These are phyloP conservation scores for Montipora foliosa DNA, from an alignment of 64 coral and sea anemone genomes.

Conservation along the genomic window DNA sequence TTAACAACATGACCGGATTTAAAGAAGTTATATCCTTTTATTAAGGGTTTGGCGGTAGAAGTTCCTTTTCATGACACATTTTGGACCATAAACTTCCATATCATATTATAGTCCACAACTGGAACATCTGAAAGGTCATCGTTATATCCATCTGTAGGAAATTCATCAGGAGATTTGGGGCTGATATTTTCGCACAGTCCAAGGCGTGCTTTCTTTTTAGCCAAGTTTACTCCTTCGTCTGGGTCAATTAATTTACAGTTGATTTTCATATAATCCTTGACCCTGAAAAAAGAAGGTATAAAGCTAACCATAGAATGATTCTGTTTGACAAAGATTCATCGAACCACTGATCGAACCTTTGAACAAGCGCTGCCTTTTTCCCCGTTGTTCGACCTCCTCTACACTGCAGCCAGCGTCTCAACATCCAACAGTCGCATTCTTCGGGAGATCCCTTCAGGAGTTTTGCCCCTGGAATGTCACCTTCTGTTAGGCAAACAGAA, in stretches of 20 bases:
- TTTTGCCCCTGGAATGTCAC: constrained; percentile 18
- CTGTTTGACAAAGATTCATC: too few relatives aligned
- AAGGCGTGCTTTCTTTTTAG: too few relatives aligned
- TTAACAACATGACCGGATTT: constrained; percentile 26
- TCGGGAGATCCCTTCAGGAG: constrained; percentile 22
- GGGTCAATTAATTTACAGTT: too few relatives aligned
- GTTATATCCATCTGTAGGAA: constrained; percentile 9
- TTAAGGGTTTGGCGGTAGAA: constrained; percentile 27
- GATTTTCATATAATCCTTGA: too few relatives aligned
- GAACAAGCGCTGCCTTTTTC: background rate
- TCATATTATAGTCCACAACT: constrained; percentile 19
- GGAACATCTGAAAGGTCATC: constrained; percentile 49
- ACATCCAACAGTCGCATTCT: constrained; percentile 23
- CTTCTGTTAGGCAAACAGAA: background rate
- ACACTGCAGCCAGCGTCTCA: too few relatives aligned
- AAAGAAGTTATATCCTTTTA: constrained; percentile 42
- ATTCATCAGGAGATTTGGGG: too few relatives aligned
- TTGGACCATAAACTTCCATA: constrained; percentile 55
- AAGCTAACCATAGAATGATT: too few relatives aligned
- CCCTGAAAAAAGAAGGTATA: too few relatives aligned
- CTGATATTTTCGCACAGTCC: too few relatives aligned
- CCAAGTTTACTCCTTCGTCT: too few relatives aligned
- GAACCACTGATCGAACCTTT: background rate
- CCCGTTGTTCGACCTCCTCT: too few relatives aligned
- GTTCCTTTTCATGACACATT: constrained; percentile 27